Percentiles rank a stretch among this genome's conserved stretches.
These are phyloP conservation scores for Dendrolimus punctatus DNA, from an alignment of 1,140 invertebrate genomes.

Conservation along the genomic window DNA sequence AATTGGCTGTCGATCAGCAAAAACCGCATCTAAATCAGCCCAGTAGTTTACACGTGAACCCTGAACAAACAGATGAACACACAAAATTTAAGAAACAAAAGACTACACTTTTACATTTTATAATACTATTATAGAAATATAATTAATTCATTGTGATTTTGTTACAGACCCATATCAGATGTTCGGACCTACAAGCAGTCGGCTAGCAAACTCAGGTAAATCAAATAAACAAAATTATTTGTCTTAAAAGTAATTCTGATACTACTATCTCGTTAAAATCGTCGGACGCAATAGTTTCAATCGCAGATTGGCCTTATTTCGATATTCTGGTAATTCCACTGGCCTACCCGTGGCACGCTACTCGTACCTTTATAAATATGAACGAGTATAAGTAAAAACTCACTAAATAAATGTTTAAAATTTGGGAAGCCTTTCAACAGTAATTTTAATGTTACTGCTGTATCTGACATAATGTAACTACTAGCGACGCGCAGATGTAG, in stretches of 20 bases:
- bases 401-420: neutral
- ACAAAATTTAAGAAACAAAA: too few species aligned
- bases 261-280: too few species aligned
- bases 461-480: too few species aligned
- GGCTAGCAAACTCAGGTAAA: conserved; percentile 92
- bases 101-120: neutral
- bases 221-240: conserved; percentile 5
- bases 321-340: too few species aligned
- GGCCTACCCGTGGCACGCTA: neutral
- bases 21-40: too few species aligned
- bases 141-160: conserved; percentile 27
- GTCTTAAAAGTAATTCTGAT: neutral
- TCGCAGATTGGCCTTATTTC: too few species aligned
- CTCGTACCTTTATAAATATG: neutral
- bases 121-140: neutral
- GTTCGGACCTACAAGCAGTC: conserved; percentile 94
- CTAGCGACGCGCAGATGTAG: too few species aligned
- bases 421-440: neutral
- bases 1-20: too few species aligned
- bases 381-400: neutral
- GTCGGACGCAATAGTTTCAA: too few species aligned
- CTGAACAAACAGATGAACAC: too few species aligned
- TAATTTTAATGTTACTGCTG: too few species aligned
- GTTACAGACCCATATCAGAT: conserved; percentile 96
- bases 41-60: too few species aligned